phyloP scores from a whole-genome alignment of 2,888 invertebrate genomes.

The Criorhina ranunculi region DNA sequence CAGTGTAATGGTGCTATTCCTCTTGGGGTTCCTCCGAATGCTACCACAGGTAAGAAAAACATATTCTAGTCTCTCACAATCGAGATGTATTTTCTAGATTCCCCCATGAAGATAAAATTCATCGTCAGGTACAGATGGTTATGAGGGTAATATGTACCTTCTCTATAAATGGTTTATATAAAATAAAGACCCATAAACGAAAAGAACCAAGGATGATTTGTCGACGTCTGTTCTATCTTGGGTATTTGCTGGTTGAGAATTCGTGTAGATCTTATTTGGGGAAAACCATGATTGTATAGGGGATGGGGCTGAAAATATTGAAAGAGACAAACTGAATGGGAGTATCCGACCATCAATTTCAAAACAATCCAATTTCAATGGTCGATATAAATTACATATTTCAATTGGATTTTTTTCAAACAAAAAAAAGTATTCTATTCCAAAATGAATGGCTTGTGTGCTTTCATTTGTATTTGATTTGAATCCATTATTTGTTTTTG shows the following conservation, averaged over 20 bases:
- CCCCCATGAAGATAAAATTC: background rate
- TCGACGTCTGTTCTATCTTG: background rate
- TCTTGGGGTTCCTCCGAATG: slow-evolving; percentile 85
- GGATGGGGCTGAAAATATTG: background rate
- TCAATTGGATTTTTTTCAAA: background rate
- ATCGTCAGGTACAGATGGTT: background rate
- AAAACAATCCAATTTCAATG: slow-evolving; percentile 1
- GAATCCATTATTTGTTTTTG: no score
- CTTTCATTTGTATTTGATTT: no score
- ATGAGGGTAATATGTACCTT: background rate
- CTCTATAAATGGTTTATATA: background rate
- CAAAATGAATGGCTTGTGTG: no score
- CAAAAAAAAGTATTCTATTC: no score
- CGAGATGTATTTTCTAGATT: background rate
- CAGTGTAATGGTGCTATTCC: slow-evolving; percentile 88
- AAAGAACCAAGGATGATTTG: background rate
- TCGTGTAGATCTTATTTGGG: background rate
- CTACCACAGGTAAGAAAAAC: slow-evolving; percentile 85
- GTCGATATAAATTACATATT: background rate
- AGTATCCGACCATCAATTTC: background rate
- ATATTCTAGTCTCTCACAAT: background rate
- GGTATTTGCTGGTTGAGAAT: slow-evolving; percentile 7
- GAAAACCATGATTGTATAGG: background rate
- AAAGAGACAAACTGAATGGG: background rate
- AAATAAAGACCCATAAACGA: slow-evolving; percentile 1